Conservation (phyloP, 1,140 invertebrate species). For the Cardiocondyla obscurior region DNA sequence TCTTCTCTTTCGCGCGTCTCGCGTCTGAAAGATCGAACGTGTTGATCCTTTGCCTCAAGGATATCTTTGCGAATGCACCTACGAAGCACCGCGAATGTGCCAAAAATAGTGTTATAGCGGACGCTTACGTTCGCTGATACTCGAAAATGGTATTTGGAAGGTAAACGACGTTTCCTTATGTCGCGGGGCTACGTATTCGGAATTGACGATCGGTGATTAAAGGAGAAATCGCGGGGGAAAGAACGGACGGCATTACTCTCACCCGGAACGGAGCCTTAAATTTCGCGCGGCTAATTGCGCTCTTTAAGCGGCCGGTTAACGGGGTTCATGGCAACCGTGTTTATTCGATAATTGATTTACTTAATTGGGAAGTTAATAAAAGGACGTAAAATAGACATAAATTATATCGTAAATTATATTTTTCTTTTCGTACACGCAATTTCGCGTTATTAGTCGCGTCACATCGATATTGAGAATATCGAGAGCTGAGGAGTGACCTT, state of each 20-base stretch:
- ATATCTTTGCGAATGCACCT: constrained; percentile 23
- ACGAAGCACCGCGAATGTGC: constrained; percentile 19
- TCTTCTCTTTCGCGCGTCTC: constrained; percentile 2
- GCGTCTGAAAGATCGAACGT: constrained; percentile 40
- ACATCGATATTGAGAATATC: background rate
- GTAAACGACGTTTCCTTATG: constrained; percentile 57
- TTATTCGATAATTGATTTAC: constrained; percentile 20
- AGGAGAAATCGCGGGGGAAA: constrained; percentile 21
- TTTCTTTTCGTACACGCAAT: background rate
- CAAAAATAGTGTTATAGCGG: constrained; percentile 27
- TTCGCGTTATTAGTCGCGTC: background rate
- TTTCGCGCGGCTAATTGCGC: constrained; percentile 20
- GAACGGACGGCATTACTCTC: background rate
- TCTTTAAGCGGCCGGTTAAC: background rate
- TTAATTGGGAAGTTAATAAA: background rate
- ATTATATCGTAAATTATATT: background rate
- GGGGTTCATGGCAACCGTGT: background rate
- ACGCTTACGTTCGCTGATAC: background rate
- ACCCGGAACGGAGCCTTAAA: background rate
- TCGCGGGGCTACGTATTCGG: background rate
- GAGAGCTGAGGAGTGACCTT: too few species aligned
- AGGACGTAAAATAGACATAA: background rate
- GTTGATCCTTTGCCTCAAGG: constrained; percentile 55
- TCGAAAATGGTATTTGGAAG: constrained; percentile 54
- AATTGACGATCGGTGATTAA: constrained; percentile 25